Evolutionary conservation across 2,888 invertebrate genomes (phyloP).

Genomic region (Lycaena phlaeas): DNA sequence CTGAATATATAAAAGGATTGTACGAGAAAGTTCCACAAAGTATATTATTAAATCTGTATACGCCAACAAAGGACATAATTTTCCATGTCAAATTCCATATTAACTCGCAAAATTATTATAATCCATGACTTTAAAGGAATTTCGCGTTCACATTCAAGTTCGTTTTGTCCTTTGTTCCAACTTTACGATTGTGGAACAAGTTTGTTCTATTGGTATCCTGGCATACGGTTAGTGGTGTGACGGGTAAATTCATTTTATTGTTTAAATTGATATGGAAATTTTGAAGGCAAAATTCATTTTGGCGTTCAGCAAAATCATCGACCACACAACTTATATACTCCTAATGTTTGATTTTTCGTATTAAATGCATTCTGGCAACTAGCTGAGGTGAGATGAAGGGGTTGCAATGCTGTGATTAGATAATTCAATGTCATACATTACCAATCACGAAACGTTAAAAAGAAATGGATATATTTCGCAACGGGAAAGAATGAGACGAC

Average conservation of each 20-base stretch:
- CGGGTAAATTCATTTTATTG: background rate
- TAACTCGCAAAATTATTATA: constrained; percentile 12
- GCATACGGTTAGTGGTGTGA: background rate
- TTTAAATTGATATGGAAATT: background rate
- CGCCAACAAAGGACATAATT: background rate
- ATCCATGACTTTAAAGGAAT: constrained; percentile 19
- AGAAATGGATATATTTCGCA: too few relatives aligned
- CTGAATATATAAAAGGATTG: background rate
- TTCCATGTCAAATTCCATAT: constrained; percentile 2
- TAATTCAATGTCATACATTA: too few relatives aligned
- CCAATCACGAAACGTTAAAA: too few relatives aligned
- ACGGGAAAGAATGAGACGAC: too few relatives aligned
- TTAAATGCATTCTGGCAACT: too few relatives aligned
- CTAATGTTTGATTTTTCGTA: too few relatives aligned
- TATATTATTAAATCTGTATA: background rate
- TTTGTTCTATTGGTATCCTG: constrained; percentile 6
- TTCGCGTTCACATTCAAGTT: constrained; percentile 19
- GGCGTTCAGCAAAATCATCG: too few relatives aligned
- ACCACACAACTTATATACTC: too few relatives aligned
- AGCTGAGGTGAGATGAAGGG: too few relatives aligned
- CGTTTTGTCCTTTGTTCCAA: constrained; percentile 24
- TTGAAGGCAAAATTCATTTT: background rate
- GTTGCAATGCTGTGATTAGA: too few relatives aligned
- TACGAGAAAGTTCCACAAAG: background rate
- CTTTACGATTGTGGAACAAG: constrained; percentile 20